phyloP scores from a whole-genome alignment of 2,113 vertebrate species.

The Myiagra hebetior region DNA sequence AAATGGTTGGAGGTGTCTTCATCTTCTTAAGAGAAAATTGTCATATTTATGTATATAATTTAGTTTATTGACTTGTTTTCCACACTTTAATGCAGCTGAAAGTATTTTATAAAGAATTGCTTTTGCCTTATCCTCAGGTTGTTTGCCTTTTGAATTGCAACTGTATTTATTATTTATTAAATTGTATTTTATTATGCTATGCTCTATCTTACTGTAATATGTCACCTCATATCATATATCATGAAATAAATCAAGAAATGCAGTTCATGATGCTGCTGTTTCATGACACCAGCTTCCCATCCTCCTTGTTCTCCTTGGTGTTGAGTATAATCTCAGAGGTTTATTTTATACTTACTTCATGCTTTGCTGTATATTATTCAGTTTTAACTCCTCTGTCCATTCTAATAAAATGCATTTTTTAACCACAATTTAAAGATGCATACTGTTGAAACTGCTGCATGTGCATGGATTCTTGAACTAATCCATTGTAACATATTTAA shows the following conservation, averaged over 20 bases:
- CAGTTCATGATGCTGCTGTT: background rate
- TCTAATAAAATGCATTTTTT: background rate
- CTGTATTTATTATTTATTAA: background rate
- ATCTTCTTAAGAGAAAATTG: background rate
- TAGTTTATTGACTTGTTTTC: background rate
- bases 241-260: background rate
- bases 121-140: background rate
- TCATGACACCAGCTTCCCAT: background rate
- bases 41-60: background rate
- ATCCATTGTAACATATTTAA: background rate
- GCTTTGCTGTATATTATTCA: background rate
- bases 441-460: background rate
- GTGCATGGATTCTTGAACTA: background rate
- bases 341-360: background rate
- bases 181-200: background rate
- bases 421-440: background rate
- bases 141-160: background rate
- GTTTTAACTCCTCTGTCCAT: background rate
- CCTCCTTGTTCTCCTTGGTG: background rate
- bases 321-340: background rate
- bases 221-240: background rate
- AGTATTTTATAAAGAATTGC: background rate
- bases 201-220: background rate
- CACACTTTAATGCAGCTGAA: background rate
- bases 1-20: background rate